A percentile compares a stretch with the other conserved stretches of the same genome.
Conservation (phyloP, 2,888 invertebrate species). For the Diaprepes abbreviatus region DNA sequence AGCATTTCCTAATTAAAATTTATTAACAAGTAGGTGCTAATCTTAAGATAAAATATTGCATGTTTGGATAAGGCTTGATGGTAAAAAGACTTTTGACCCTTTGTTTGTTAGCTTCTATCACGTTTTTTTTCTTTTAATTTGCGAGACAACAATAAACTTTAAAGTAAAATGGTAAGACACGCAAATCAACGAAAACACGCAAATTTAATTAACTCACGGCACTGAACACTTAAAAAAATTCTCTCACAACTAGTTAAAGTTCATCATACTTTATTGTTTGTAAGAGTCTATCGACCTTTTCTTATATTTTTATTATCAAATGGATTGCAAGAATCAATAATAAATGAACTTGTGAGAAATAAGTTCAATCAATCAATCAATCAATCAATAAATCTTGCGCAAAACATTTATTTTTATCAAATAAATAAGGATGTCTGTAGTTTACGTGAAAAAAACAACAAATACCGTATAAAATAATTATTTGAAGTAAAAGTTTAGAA, state of each 20-base stretch:
- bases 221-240: background rate
- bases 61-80: background rate
- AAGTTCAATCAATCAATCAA: too few relatives aligned
- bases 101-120: background rate
- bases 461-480: too few relatives aligned
- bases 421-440: too few relatives aligned
- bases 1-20: background rate
- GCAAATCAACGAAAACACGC: background rate
- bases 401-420: too few relatives aligned
- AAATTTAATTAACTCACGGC: background rate
- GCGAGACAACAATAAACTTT: background rate
- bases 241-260: background rate
- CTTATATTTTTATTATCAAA: too few relatives aligned
- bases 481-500: too few relatives aligned
- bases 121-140: background rate
- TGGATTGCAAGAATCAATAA: too few relatives aligned
- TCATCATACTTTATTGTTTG: background rate
- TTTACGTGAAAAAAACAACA: too few relatives aligned
- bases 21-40: background rate
- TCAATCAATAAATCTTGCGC: too few relatives aligned
- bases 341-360: too few relatives aligned
- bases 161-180: background rate
- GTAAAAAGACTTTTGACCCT: constrained; percentile 1
- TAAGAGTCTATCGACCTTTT: background rate
- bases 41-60: background rate